phyloP scores from a whole-genome alignment of 2,888 invertebrate genomes.

The Ethmia dodecea region DNA sequence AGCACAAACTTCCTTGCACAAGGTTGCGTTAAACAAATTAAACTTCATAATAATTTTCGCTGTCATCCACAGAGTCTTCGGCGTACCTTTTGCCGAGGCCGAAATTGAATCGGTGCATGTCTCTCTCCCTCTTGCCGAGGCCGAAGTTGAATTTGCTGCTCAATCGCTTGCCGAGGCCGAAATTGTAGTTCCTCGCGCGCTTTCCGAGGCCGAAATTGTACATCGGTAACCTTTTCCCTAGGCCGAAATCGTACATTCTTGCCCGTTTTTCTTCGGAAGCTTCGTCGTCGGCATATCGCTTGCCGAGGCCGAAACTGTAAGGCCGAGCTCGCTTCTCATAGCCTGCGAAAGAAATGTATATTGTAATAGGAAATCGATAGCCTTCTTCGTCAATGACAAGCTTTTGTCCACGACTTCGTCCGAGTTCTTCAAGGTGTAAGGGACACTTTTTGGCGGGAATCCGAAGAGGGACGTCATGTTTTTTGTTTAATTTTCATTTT shows the following conservation, averaged over 20 bases:
- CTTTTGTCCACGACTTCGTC: too few species aligned
- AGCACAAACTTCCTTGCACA: background rate
- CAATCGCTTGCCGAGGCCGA: conserved; percentile 76
- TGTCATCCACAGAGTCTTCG: conserved; percentile 43
- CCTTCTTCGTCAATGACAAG: too few species aligned
- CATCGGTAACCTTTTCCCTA: conserved; percentile 60
- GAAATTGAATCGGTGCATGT: conserved; percentile 72
- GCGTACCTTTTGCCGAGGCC: conserved; percentile 75
- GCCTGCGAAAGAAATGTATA: too few species aligned
- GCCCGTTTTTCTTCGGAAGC: conserved; percentile 54
- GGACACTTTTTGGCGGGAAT: too few species aligned
- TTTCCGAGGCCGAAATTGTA: conserved; percentile 75
- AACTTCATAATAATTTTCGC: conserved; percentile 48
- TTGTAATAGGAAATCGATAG: too few species aligned
- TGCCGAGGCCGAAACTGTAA: conserved; percentile 84
- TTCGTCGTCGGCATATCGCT: conserved; percentile 66
- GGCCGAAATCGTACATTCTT: conserved; percentile 61
- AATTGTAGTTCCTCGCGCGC: conserved; percentile 65
- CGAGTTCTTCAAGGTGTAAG: too few species aligned
- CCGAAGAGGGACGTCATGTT: too few species aligned
- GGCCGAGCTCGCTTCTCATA: conserved; percentile 79
- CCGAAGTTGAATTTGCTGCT: conserved; percentile 75
- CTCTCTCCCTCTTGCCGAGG: conserved; percentile 73
- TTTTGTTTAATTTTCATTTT: too few species aligned
- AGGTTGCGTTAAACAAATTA: conserved; percentile 34